Conservation (phyloP, 2,113 vertebrate genomes). For the Pelobates fuscus region DNA sequence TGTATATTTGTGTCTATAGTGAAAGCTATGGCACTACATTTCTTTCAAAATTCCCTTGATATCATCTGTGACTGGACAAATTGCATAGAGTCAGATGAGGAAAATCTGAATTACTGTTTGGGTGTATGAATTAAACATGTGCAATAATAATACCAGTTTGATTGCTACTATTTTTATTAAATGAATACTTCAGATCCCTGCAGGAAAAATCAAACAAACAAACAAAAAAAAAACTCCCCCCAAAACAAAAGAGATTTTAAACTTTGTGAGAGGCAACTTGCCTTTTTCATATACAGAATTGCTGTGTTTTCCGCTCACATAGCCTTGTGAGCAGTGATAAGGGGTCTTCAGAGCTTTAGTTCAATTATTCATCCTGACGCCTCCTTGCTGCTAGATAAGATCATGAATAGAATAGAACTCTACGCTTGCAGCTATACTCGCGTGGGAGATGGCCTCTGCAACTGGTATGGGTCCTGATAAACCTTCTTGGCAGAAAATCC, state of each 20-base stretch:
- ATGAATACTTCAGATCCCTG: too few relatives aligned
- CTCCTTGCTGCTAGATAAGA: constrained; percentile 27
- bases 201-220: too few relatives aligned
- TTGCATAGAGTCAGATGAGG: too few relatives aligned
- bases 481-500: constrained; percentile 31
- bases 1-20: too few relatives aligned
- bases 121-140: too few relatives aligned
- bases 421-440: not conserved
- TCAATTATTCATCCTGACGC: constrained; percentile 30
- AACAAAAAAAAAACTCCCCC: too few relatives aligned
- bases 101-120: too few relatives aligned
- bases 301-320: constrained; percentile 22
- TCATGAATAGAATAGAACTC: constrained; percentile 9
- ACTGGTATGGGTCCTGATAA: constrained; percentile 27
- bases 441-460: constrained; percentile 17
- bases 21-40: too few relatives aligned
- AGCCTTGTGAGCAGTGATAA: constrained; percentile 19
- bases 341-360: constrained; percentile 14
- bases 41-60: too few relatives aligned
- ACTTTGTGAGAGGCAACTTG: constrained; percentile 4
- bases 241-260: not conserved
- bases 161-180: too few relatives aligned
- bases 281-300: not conserved
- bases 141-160: too few relatives aligned
- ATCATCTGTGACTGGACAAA: too few relatives aligned